phyloP scores from a whole-genome alignment of 2,113 vertebrate genomes.

The Pterocles orientalis region DNA sequence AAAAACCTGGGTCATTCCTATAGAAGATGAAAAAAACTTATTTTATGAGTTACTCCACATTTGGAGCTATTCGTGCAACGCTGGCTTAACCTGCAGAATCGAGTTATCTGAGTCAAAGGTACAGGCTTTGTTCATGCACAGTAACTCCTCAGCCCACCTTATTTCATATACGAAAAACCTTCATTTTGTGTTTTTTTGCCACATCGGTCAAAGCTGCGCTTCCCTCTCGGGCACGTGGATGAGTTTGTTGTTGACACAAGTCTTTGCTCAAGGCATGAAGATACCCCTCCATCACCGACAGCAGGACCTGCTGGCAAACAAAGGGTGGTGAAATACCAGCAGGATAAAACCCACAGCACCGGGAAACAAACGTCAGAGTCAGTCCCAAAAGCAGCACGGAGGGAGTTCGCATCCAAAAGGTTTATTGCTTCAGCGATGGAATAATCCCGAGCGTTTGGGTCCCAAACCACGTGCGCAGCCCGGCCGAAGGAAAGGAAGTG shows the following conservation, averaged over 20 bases:
- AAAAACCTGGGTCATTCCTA: not conserved
- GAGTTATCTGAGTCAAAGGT: not conserved
- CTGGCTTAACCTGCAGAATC: not conserved
- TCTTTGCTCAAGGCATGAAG: not conserved
- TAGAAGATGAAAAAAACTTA: not conserved
- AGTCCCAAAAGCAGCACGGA: not conserved
- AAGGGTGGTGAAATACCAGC: not conserved
- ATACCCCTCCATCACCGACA: not conserved
- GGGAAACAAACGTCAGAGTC: not conserved
- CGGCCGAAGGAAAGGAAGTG: conserved; percentile 30
- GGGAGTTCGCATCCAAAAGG: not conserved
- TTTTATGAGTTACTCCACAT: not conserved
- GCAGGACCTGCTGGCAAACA: not conserved
- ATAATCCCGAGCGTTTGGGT: not conserved
- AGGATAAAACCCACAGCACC: not conserved
- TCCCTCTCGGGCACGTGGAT: not conserved
- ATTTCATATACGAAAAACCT: not conserved
- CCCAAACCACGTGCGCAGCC: not conserved
- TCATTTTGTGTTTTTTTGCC: not conserved
- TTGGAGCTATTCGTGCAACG: not conserved
- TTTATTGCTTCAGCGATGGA: not conserved
- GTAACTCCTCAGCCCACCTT: not conserved
- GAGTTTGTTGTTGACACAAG: not conserved
- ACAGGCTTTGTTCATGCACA: not conserved
- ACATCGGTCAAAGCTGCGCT: rapidly evolving